These are phyloP conservation scores for Calidris pugnax DNA, from an alignment of 2,113 vertebrate species.

Conservation along the genomic window DNA sequence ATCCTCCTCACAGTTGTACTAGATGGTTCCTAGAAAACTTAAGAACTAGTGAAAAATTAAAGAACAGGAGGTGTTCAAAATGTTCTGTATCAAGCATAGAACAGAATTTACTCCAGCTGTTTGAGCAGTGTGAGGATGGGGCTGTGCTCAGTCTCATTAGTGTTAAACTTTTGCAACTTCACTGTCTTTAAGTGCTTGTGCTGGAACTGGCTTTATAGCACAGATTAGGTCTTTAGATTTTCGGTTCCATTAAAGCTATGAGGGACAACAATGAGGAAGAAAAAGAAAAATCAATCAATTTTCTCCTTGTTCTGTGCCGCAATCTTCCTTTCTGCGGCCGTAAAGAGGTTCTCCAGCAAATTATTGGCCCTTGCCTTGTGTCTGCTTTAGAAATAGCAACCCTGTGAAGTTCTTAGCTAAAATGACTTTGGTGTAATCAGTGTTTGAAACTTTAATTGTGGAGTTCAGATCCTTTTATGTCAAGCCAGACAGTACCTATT, in stretches of 20 bases:
- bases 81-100: rapidly evolving
- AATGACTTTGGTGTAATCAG: not conserved
- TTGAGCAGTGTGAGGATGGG: not conserved
- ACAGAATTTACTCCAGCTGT: not conserved
- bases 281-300: not conserved
- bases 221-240: not conserved
- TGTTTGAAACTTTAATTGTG: not conserved
- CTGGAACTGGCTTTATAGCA: not conserved
- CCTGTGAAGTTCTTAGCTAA: not conserved
- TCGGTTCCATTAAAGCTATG: not conserved
- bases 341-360: not conserved
- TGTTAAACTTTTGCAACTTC: not conserved
- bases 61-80: not conserved
- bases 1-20: not conserved
- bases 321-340: not conserved
- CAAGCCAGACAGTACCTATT: not conserved
- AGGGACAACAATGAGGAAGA: not conserved
- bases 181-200: not conserved
- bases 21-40: not conserved
- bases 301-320: not conserved
- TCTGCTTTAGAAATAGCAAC: not conserved
- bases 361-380: not conserved
- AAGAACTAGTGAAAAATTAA: not conserved
- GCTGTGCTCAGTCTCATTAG: not conserved
- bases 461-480: not conserved